Evolutionary conservation across 2,797 vertebrate species (phyloP).

Genomic region (Picus viridis): DNA sequence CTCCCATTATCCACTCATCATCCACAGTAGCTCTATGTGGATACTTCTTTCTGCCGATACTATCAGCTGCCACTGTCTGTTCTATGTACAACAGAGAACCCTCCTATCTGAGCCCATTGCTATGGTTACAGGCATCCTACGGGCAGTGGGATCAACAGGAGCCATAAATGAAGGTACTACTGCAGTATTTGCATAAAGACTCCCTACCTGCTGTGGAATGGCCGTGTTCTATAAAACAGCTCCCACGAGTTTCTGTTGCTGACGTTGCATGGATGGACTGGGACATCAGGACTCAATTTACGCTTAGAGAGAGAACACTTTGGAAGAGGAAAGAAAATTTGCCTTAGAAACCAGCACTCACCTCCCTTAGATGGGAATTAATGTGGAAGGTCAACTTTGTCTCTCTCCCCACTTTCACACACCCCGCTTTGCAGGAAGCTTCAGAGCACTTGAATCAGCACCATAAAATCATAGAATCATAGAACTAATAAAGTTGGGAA

Average conservation of each 20-base stretch:
- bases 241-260: constrained; percentile 8
- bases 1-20: constrained; percentile 15
- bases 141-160: constrained; percentile 50
- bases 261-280: background rate
- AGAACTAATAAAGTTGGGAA: no score
- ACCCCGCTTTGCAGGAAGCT: background rate
- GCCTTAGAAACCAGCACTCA: background rate
- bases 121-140: constrained; percentile 53
- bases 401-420: background rate
- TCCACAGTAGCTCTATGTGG: background rate
- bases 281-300: constrained; percentile 7
- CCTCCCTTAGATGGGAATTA: constrained; percentile 2
- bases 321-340: constrained; percentile 19
- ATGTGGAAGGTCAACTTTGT: background rate
- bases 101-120: constrained; percentile 43
- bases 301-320: background rate
- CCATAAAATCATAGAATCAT: no score
- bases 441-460: background rate
- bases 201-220: constrained; percentile 33
- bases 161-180: constrained; percentile 31
- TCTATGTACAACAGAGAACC: constrained; percentile 2
- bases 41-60: constrained; percentile 9
- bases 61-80: constrained; percentile 38
- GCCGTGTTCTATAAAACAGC: background rate
- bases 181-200: constrained; percentile 41